Percentiles rank a stretch among this genome's conserved stretches.
phyloP scores from a whole-genome alignment of 2,113 vertebrate genomes.

The Siphamia tubifer region DNA sequence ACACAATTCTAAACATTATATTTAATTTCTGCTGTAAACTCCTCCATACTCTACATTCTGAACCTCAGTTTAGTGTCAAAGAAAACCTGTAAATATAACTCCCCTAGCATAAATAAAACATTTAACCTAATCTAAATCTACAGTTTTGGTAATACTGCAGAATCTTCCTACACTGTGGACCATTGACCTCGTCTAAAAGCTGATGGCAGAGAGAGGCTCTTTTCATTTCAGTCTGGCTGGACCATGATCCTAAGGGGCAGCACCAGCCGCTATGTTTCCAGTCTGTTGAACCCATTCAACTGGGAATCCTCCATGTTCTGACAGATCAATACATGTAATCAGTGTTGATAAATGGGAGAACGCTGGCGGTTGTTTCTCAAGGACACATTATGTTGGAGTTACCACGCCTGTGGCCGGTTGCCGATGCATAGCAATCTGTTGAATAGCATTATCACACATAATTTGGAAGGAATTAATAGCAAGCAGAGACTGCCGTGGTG shows the following conservation, averaged over 20 bases:
- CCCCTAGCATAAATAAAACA: no score
- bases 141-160: background rate
- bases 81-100: no score
- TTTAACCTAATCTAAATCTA: no score
- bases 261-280: slow-evolving; percentile 21
- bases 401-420: background rate
- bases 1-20: no score
- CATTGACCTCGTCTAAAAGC: background rate
- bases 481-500: background rate
- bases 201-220: background rate
- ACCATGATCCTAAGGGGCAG: background rate
- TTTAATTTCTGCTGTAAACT: no score
- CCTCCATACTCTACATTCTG: no score
- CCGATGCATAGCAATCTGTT: background rate
- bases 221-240: background rate
- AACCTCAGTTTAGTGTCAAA: no score
- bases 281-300: slow-evolving; percentile 55
- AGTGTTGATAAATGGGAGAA: slow-evolving; percentile 78
- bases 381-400: background rate
- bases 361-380: slow-evolving; percentile 68
- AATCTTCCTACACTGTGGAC: background rate
- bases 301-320: slow-evolving; percentile 29
- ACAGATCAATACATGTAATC: slow-evolving; percentile 83
- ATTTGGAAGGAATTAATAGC: no score
- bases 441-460: background rate